These are phyloP conservation scores for Aelia acuminata DNA, from an alignment of 2,888 invertebrate genomes.

Conservation along the genomic window DNA sequence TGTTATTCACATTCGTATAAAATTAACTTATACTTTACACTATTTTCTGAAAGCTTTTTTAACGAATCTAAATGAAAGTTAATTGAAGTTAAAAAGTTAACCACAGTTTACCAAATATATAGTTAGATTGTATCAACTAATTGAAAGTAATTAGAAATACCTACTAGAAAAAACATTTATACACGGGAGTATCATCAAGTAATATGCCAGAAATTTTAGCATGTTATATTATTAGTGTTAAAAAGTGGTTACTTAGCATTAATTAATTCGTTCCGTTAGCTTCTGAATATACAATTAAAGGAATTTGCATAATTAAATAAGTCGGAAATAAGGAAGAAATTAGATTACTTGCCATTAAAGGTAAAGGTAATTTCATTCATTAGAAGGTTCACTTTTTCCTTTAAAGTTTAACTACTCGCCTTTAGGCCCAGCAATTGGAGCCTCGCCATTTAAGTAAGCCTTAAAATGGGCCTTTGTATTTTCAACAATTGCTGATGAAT, in stretches of 20 bases:
- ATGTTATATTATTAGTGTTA: constrained; percentile 34
- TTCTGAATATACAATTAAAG: constrained; percentile 11
- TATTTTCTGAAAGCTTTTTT: too few relatives aligned
- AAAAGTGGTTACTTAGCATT: constrained; percentile 17
- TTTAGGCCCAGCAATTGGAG: background rate
- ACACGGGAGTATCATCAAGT: background rate
- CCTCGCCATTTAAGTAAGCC: background rate
- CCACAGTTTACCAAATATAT: too few relatives aligned
- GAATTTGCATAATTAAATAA: constrained; percentile 36
- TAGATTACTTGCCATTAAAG: constrained; percentile 14
- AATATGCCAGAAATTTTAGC: background rate
- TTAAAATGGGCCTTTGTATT: background rate
- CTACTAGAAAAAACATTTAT: background rate
- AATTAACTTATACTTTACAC: too few relatives aligned
- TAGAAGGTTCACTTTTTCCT: background rate
- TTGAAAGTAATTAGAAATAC: background rate
- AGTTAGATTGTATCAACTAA: background rate
- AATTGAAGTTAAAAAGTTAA: too few relatives aligned
- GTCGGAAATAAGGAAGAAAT: constrained; percentile 26
- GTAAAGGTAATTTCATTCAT: constrained; percentile 26
- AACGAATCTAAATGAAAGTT: too few relatives aligned
- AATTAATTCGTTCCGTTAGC: constrained; percentile 16
- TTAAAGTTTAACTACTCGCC: background rate
- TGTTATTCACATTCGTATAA: too few relatives aligned
- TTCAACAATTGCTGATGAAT: background rate